Base-by-base conservation (phyloP, 2,888 invertebrate species). In the Drosophila siamana region DNA sequence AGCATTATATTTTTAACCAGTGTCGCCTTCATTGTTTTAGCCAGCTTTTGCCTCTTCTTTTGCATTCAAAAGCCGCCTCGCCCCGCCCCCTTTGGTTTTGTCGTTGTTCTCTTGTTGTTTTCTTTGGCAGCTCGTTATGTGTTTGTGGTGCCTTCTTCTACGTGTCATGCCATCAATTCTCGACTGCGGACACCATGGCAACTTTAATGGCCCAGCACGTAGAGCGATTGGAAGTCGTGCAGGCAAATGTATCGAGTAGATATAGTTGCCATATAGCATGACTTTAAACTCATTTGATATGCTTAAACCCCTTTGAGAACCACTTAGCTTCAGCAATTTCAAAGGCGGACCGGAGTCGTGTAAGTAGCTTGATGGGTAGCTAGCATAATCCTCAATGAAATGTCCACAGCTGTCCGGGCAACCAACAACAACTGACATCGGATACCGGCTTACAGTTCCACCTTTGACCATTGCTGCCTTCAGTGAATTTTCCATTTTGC, bases 11-110 rank as follows among this genome's bases (percentile, higher is more conserved):
- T 64, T 68, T 64, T 64, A 65, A 52, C 61, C 67, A 69, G 67
- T 74, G 69, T 71, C 61, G 69, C 74, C 64, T 64, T 74, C 63
- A 74, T 83, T 86, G 78, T 82, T 63, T 52, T 50, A 30, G 41
- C 56, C 41, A 36, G 59, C 44, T 52, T 52, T 28, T 48, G 33
- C 22, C 26, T 33, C 30, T 24, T 36, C 50, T 59, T 54, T 67
- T 52, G 69, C 52, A 83, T 83, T 72, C 78, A 83, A 69, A 54
- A 15, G 47, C 7, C 33, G 30, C 9, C 41, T n/a, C n/a, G n/a
- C n/a, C n/a, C n/a, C n/a, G n/a, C n/a, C n/a, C n/a, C n/a, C n/a
- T n/a, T n/a, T n/a, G n/a, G n/a, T n/a, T n/a, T n/a, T n/a, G n/a
- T n/a, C n/a, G n/a, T n/a, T n/a, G 11, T 19, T 4, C 6, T n/a